Percentiles rank a stretch among this genome's conserved stretches.
These are phyloP conservation scores for Agrotis exclamationis DNA, from an alignment of 2,888 invertebrate genomes.

Conservation along the genomic window DNA sequence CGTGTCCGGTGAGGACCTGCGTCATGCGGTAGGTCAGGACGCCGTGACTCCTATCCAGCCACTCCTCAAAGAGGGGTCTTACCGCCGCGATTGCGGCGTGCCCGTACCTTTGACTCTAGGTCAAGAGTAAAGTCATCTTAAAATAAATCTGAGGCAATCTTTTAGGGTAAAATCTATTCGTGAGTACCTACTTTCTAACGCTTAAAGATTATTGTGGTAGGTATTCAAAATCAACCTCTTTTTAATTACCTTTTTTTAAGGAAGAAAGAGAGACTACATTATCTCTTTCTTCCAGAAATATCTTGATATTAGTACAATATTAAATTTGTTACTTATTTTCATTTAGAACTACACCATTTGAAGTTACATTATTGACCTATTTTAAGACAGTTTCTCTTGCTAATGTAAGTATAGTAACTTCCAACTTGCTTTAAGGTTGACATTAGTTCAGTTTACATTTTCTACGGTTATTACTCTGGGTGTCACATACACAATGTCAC, in stretches of 20 bases:
- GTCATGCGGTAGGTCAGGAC: too few relatives aligned
- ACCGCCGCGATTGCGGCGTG: too few relatives aligned
- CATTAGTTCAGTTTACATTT: neutral
- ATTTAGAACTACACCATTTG: neutral
- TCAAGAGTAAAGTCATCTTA: too few relatives aligned
- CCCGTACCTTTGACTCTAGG: too few relatives aligned
- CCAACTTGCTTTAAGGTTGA: neutral
- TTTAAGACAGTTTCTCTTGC: neutral
- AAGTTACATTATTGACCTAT: neutral
- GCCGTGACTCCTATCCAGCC: too few relatives aligned
- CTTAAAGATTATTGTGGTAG: neutral
- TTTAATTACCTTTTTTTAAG: neutral
- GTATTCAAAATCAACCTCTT: neutral
- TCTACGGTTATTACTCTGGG: neutral
- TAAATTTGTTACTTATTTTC: neutral
- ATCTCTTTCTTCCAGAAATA: neutral
- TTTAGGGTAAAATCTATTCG: too few relatives aligned
- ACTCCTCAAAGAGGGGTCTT: too few relatives aligned
- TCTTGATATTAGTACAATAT: neutral
- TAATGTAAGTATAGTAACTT: neutral
- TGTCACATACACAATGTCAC: slow-evolving; percentile 12
- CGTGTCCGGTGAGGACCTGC: too few relatives aligned
- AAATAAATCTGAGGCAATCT: neutral
- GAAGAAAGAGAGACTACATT: too few relatives aligned
- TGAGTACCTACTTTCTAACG: neutral